Conservation (phyloP, 2,888 invertebrate genomes). For the Lottia gigantea region DNA sequence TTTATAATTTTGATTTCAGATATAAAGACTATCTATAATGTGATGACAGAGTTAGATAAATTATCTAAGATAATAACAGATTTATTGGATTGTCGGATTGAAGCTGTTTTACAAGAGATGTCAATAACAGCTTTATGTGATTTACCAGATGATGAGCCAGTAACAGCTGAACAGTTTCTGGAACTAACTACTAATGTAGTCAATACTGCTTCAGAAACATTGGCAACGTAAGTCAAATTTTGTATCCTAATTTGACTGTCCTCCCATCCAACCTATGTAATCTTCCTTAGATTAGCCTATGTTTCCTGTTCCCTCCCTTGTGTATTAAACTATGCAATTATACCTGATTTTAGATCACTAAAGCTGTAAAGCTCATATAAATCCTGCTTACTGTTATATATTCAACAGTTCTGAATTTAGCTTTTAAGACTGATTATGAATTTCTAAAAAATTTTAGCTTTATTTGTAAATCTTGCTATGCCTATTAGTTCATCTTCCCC, state of each 20-base stretch:
- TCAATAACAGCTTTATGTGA: slow-evolving; percentile 84
- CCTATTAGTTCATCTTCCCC: too few species aligned
- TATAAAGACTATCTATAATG: slow-evolving; percentile 56
- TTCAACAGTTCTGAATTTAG: too few species aligned
- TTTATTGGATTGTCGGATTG: slow-evolving; percentile 88
- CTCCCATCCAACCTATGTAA: slow-evolving; percentile 67
- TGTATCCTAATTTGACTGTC: too few species aligned
- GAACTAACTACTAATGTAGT: slow-evolving; percentile 81
- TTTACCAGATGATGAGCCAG: slow-evolving; percentile 84
- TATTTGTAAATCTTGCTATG: too few species aligned
- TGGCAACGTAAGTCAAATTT: slow-evolving; percentile 66
- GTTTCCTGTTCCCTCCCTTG: neutral
- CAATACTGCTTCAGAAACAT: slow-evolving; percentile 62
- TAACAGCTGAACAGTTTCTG: slow-evolving; percentile 87
- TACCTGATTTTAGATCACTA: too few species aligned
- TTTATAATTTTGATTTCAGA: slow-evolving; percentile 42
- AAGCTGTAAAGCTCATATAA: too few species aligned
- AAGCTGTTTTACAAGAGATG: slow-evolving; percentile 88
- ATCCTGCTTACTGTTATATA: too few species aligned
- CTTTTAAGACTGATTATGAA: too few species aligned
- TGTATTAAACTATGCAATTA: too few species aligned
- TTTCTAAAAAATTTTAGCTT: too few species aligned
- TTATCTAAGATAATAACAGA: slow-evolving; percentile 79
- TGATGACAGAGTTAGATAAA: slow-evolving; percentile 60
- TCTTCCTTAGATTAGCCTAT: neutral